Evolutionary conservation across 1,140 invertebrate genomes (phyloP), one percentile per base, ranked within the genome.

Genomic region (Hestina assimilis): DNA sequence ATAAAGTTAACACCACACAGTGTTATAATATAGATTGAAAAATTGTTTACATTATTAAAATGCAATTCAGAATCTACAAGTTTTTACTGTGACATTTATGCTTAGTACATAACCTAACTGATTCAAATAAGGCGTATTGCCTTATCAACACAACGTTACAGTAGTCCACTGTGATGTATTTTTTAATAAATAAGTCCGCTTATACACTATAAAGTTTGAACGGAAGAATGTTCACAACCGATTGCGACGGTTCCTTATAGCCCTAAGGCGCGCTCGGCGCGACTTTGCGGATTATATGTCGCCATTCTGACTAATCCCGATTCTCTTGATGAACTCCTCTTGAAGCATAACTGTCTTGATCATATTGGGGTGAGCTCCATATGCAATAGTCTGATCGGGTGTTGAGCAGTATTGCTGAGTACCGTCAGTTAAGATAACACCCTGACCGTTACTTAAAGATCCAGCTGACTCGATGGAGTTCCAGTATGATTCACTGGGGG

Each of bases 401-500:
- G 84, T 79, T 14, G 79, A 75, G 59, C 86, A 88, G 59, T 82
- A 82, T 45, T 89, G 86, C 57, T 89, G 86, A 4, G 82, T 72
- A 14, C 76, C 84, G 58, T 83, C 79, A 28, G 79, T 78, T 6
- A 87, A 56, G 9, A 88, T 87, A 1, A 83, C 82, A 38, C 83
- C 75, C 59, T 87, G 84, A 2, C 84, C 84, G 45, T 85, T 86
- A 53, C 69, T 86, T 35, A 87, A 35, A 4, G 76, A 63, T 2
- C 72, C 94, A 3, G 93, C 74, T 3, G 79, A 91, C 81, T 97
- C 96, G 33, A 97, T 83, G 51, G 95, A 95, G 48, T 93, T 92
- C 96, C 96, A 97, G 75, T 97, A 97, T 28, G 92, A 91, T 88
- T 99, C 97, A 75, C 96, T 97, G 0, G 97, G 97, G 6, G 97